phyloP scores from a whole-genome alignment of 1,140 invertebrate genomes.

The Hylyphantes graminicola region DNA sequence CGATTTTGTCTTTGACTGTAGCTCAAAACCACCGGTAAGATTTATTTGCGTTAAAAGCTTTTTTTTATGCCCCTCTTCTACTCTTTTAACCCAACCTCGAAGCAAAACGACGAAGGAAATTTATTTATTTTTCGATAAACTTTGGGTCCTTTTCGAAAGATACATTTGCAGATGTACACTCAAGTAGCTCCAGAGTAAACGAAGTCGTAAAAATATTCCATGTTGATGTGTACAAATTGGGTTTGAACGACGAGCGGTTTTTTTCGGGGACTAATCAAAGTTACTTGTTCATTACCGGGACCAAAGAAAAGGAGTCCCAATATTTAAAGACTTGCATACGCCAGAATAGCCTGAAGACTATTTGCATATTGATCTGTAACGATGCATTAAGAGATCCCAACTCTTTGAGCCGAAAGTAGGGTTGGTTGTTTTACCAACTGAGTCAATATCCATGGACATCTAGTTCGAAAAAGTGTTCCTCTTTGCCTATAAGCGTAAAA shows the following conservation, averaged over 20 bases:
- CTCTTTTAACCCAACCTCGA: constrained; percentile 18
- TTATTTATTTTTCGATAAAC: constrained; percentile 57
- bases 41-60: constrained; percentile 57
- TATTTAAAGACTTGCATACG: constrained; percentile 58
- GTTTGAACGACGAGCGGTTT: constrained; percentile 34
- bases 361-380: constrained; percentile 61
- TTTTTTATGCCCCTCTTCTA: constrained; percentile 34
- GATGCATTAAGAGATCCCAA: constrained; percentile 51
- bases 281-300: constrained; percentile 48
- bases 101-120: constrained; percentile 41
- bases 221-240: constrained; percentile 59
- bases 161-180: constrained; percentile 57
- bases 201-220: constrained; percentile 41
- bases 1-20: constrained; percentile 45
- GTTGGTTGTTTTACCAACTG: constrained; percentile 47
- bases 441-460: constrained; percentile 44
- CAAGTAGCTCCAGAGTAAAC: constrained; percentile 49
- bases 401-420: constrained; percentile 30
- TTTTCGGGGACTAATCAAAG: constrained; percentile 33
- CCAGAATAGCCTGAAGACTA: constrained; percentile 50
- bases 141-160: constrained; percentile 56
- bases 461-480: constrained; percentile 45
- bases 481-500: too few relatives aligned
- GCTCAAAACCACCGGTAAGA: constrained; percentile 25
- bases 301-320: constrained; percentile 57